These are phyloP conservation scores for Ictidomys tridecemlineatus DNA, from an alignment of 2,113 vertebrate species.

Conservation along the genomic window DNA sequence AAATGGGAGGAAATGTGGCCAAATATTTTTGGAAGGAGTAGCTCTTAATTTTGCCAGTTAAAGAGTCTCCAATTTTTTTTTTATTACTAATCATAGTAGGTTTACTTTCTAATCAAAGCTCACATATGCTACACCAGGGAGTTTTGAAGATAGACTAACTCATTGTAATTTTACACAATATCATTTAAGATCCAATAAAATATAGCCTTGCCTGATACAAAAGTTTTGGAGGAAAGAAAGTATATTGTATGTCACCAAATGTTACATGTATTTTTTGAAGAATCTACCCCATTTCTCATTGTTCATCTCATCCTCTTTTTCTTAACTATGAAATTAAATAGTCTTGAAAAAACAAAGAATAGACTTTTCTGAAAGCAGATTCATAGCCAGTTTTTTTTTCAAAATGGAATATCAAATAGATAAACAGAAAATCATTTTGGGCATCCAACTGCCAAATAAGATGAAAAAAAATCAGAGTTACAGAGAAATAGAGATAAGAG, in stretches of 20 bases:
- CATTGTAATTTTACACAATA: slow-evolving; percentile 4
- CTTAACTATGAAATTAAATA: slow-evolving; percentile 33
- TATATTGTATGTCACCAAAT: background rate
- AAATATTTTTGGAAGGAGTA: slow-evolving; percentile 69
- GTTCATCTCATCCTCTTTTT: background rate
- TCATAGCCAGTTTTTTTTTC: background rate
- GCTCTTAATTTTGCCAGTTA: slow-evolving; percentile 44
- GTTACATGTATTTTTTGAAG: background rate
- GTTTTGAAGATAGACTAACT: background rate
- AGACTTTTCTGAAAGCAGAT: background rate
- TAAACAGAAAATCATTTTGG: background rate
- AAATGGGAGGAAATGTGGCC: slow-evolving; percentile 54
- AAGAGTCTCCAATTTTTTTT: slow-evolving; percentile 47
- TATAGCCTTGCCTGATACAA: background rate
- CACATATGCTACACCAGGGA: background rate
- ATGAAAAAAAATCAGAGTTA: background rate
- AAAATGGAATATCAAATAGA: background rate
- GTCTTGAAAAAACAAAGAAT: background rate
- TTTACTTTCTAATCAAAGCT: slow-evolving; percentile 68
- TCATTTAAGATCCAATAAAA: slow-evolving; percentile 53
- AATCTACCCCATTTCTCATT: background rate
- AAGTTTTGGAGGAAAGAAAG: slow-evolving; percentile 1
- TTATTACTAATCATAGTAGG: slow-evolving; percentile 60
- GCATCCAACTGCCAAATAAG: background rate
- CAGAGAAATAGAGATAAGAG: background rate